phyloP scores from a whole-genome alignment of 2,797 vertebrate species.

The Protosalanx chinensis region DNA sequence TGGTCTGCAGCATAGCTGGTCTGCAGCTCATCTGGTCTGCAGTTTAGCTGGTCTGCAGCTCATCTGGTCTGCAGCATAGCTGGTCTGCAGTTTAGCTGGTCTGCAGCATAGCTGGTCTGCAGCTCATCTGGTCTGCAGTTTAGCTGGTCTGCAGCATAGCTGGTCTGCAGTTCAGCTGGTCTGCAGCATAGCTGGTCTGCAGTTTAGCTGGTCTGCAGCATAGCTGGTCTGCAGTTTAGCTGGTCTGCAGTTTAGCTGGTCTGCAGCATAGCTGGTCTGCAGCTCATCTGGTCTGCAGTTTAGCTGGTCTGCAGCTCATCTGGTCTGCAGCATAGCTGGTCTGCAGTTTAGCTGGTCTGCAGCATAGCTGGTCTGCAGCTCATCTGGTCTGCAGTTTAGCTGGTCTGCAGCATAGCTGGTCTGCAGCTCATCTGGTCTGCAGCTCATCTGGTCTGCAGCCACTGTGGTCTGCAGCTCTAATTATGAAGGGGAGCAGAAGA shows the following conservation, averaged over 20 bases:
- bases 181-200: too few species aligned
- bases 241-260: neutral
- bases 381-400: neutral
- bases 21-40: neutral
- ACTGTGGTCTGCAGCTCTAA: too few species aligned
- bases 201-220: conserved; percentile 20
- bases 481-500: too few species aligned
- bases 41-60: neutral
- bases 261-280: neutral
- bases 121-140: conserved; percentile 1
- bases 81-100: conserved; percentile 9
- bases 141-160: neutral
- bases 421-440: conserved; percentile 25
- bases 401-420: neutral
- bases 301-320: neutral
- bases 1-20: conserved; percentile 16
- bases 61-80: neutral
- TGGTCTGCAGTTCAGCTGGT: conserved; percentile 13
- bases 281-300: neutral
- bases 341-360: neutral
- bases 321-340: neutral
- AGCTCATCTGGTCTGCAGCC: neutral
- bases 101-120: conserved; percentile 14
- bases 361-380: conserved; percentile 11
- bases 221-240: neutral